Percentiles rank a stretch among this genome's conserved stretches.
Evolutionary conservation across 2,113 vertebrate genomes (phyloP).

Genomic region (Noctilio leporinus): DNA sequence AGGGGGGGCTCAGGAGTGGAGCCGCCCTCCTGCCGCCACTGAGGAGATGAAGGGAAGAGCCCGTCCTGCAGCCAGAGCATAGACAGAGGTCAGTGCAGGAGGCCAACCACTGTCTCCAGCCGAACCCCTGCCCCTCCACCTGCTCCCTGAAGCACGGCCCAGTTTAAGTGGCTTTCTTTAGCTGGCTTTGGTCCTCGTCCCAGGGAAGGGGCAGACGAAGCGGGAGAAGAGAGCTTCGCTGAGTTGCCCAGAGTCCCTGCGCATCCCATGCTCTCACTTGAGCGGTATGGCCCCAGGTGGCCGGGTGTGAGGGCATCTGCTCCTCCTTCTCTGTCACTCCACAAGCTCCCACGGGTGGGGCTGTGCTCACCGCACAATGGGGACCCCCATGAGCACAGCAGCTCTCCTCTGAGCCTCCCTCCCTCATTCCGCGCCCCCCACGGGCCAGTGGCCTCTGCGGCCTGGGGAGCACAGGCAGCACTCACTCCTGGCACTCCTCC

Average conservation of each 20-base stretch:
- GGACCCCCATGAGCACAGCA: too few relatives aligned
- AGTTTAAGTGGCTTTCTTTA: background rate
- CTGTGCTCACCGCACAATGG: background rate
- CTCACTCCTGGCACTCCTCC: background rate
- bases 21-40: background rate
- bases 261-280: rapidly evolving
- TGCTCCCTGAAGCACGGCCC: background rate
- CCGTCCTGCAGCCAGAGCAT: rapidly evolving
- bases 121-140: rapidly evolving
- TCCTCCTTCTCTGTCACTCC: background rate
- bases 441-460: rapidly evolving
- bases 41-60: background rate
- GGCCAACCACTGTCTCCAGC: background rate
- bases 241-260: rapidly evolving
- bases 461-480: background rate
- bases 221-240: background rate
- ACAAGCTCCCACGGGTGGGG: background rate
- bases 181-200: rapidly evolving
- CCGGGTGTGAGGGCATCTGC: rapidly evolving
- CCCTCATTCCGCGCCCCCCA: too few relatives aligned
- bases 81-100: rapidly evolving
- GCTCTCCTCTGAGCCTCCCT: background rate
- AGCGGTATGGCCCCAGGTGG: background rate
- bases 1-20: rapidly evolving
- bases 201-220: rapidly evolving